Base-by-base conservation (phyloP, 2,113 vertebrate species). In the Pomatorhinus ruficollis region DNA sequence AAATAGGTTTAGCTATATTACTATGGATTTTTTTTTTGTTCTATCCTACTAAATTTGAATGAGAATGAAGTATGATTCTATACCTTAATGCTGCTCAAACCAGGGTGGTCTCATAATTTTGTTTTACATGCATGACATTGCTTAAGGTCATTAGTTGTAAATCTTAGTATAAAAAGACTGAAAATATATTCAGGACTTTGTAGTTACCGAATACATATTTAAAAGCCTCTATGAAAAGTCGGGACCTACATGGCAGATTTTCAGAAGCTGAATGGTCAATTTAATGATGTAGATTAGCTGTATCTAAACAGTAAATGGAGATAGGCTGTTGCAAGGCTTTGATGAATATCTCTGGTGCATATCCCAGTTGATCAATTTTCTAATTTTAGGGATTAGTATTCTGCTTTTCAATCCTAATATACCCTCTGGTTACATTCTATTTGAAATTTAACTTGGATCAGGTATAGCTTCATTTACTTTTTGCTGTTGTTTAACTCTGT, bases 61-160 rank as follows among this genome's bases (percentile, higher is more conserved):
- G 96, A 98, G 97, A 98, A 98, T 98, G 97, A 98, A 97, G 97
- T 98, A 98, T 97, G 97, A 97, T 98, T 98, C 98, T 98, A 97
- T 98, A 98, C 97, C 95, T 98, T 98, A 97, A 98, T 98, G 97
- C 97, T 96, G 96, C 97, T 98, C 96, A 98, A 98, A 98, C 97
- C 98, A 98, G 98, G 98, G 98, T 98, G 98, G 98, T 98, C 98
- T 98, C 96, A 98, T 98, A 98, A 98, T 98, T 98, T 98, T 98
- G 98, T 97, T 98, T 98, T 98, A 98, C 98, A 98, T 98, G 97
- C 97, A 97, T 97, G 98, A 97, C 98, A 98, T 98, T 98, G 98
- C 98, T 98, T 98, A 96, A 98, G 98, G 98, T 98, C 98, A 98
- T 98, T 98, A 98, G 97, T 98, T 98, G 98, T 97, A 98, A 98